These are phyloP conservation scores for Hyles euphorbiae DNA, from an alignment of 1,140 invertebrate species.

Conservation along the genomic window DNA sequence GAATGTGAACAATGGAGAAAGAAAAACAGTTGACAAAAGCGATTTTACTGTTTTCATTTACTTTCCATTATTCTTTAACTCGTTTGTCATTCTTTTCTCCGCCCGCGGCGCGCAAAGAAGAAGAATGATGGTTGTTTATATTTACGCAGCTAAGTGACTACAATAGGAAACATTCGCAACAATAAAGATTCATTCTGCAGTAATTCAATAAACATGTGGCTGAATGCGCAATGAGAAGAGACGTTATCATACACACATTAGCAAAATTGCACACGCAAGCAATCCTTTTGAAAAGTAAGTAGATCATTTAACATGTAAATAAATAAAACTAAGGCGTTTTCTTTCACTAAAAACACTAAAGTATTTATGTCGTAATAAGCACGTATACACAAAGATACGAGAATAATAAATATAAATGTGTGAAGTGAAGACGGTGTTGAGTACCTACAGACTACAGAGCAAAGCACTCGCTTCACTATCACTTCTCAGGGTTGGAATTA, in stretches of 20 bases:
- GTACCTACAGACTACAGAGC: constrained; percentile 1
- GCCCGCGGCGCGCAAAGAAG: constrained; percentile 49
- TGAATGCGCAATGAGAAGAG: too few species aligned
- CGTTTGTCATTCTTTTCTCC: constrained; percentile 66
- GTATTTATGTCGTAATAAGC: too few species aligned
- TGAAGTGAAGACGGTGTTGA: not conserved
- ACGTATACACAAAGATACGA: too few species aligned
- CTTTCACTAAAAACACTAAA: too few species aligned
- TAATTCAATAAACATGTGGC: too few species aligned
- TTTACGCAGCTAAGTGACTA: constrained; percentile 60
- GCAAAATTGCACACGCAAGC: too few species aligned
- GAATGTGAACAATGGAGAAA: constrained; percentile 21
- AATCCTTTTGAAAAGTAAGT: too few species aligned
- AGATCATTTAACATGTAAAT: too few species aligned
- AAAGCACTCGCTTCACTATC: constrained; percentile 26
- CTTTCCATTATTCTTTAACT: constrained; percentile 70
- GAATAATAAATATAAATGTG: constrained; percentile 19
- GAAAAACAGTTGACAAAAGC: constrained; percentile 55
- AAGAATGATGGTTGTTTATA: constrained; percentile 61
- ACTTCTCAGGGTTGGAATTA: constrained; percentile 39
- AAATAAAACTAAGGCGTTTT: too few species aligned
- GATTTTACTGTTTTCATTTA: constrained; percentile 69
- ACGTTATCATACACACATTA: too few species aligned
- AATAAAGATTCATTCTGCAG: constrained; percentile 25
- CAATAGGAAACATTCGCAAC: constrained; percentile 38